Conservation (phyloP, 2,797 vertebrate genomes). For the Tokudaia muenninki region DNA sequence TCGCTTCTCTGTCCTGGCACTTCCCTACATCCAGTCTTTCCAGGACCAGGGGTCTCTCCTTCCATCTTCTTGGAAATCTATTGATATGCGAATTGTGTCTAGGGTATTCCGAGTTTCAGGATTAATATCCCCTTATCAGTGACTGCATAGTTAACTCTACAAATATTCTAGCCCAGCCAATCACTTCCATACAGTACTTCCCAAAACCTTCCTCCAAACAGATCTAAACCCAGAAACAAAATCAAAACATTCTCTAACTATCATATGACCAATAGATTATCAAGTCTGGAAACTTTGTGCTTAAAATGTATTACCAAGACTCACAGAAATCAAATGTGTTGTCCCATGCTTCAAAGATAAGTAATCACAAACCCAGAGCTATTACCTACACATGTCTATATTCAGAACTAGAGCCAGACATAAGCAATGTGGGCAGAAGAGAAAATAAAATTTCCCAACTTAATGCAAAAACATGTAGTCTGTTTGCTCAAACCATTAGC, state of each 20-base stretch:
- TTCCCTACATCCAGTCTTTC: too few species aligned
- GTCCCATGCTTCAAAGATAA: not conserved
- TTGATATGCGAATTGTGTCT: too few species aligned
- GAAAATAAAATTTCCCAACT: not conserved
- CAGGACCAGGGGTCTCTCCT: too few species aligned
- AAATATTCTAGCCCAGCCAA: not conserved
- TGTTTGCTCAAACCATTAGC: constrained; percentile 13
- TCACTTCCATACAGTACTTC: not conserved
- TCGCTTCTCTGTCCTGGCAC: too few species aligned
- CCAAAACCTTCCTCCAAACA: not conserved
- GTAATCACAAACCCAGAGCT: not conserved
- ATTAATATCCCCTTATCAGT: too few species aligned
- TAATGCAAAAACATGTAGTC: constrained; percentile 18
- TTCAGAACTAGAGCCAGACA: not conserved
- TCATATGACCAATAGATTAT: not conserved
- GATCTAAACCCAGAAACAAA: not conserved
- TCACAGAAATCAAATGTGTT: constrained; percentile 16
- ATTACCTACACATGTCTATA: not conserved
- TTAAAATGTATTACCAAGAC: not conserved
- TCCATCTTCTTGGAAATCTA: too few species aligned
- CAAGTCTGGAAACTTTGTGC: not conserved
- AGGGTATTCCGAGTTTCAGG: too few species aligned
- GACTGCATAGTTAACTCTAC: not conserved
- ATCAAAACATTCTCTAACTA: not conserved
- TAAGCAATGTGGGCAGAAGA: not conserved